Base-by-base conservation (phyloP, 1,140 invertebrate species). In the Leptinotarsa texana region DNA sequence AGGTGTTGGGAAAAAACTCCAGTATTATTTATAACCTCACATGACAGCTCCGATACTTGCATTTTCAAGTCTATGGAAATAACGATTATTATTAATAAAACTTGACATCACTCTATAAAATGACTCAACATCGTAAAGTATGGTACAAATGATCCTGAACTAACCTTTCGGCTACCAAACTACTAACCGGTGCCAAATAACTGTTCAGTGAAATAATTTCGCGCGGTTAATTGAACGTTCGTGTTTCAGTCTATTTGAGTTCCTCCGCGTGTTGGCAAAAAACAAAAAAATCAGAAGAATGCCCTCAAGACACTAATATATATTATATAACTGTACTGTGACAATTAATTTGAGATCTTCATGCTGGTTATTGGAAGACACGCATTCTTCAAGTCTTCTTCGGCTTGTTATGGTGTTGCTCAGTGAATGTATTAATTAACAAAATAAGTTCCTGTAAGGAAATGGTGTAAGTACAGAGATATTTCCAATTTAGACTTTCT, bases 371-470 rank as follows among this genome's bases (percentile, higher is more conserved):
- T 57, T 15, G 51, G 15, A 6, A 18, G 51, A 57, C 51, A n/a
- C 51, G 51, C 51, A 57, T 57, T 57, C 51, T 57, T 57, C 51
- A 18, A 57, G 51, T 57, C 15, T 57, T 57, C 51, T 57, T 57
- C n/a, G 17, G 51, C 51, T 15, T 57, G 51, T 57, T 17, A 57
- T 57, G 51, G 51, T 57, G 51, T 57, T 57, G n/a, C 15, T 57
- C 33, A 57, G 51, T 57, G 51, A 57, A 17, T 57, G n/a, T 57
- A 57, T 18, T 57, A 17, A 57, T 57, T 57, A 57, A 57, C 15
- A 8, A 57, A 57, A 18, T 18, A 18, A 57, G 17, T 2, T 15
- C 5, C 17, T n/a, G 51, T 15, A 57, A 57, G n/a, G 51, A 57
- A 18, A 57, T 57, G 13, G n/a, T 57, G 51, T 57, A 57, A 57